phyloP scores from a whole-genome alignment of 2,797 vertebrate genomes.

The Etheostoma perlongum region DNA sequence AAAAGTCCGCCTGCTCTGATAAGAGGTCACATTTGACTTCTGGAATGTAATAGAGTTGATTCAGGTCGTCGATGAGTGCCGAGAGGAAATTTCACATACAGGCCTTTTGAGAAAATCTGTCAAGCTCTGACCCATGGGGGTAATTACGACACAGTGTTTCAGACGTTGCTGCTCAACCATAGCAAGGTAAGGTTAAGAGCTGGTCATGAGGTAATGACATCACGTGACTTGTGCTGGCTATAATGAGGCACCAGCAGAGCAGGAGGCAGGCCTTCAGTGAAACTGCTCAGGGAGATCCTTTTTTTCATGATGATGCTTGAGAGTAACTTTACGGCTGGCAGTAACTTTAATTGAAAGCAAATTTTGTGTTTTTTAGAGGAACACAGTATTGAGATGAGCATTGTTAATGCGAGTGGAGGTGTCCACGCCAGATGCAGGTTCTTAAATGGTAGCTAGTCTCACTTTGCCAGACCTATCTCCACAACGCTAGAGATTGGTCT shows the following conservation, averaged over 20 bases:
- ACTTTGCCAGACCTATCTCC: too few relatives aligned
- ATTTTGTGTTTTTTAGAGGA: neutral
- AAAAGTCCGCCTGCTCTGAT: neutral
- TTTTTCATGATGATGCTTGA: neutral
- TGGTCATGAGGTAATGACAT: constrained; percentile 28
- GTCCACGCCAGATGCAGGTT: constrained; percentile 30
- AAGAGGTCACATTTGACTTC: neutral
- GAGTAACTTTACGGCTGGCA: neutral
- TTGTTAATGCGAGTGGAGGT: neutral
- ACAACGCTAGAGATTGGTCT: too few relatives aligned
- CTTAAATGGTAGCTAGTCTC: constrained; percentile 20
- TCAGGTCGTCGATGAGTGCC: neutral
- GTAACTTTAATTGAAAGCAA: neutral
- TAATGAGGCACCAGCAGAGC: constrained; percentile 31
- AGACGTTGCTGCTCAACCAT: constrained; percentile 27
- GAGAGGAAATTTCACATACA: constrained; percentile 14
- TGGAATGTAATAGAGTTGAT: neutral
- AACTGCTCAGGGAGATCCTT: neutral
- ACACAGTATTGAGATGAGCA: neutral
- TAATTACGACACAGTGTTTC: constrained; percentile 48
- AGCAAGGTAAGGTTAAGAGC: constrained; percentile 36
- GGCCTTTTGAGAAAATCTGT: constrained; percentile 7
- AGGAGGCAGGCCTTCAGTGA: neutral
- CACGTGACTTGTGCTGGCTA: constrained; percentile 9
- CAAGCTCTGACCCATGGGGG: constrained; percentile 28